Base-by-base conservation (phyloP, 2,797 vertebrate species). In the Alauda arvensis region DNA sequence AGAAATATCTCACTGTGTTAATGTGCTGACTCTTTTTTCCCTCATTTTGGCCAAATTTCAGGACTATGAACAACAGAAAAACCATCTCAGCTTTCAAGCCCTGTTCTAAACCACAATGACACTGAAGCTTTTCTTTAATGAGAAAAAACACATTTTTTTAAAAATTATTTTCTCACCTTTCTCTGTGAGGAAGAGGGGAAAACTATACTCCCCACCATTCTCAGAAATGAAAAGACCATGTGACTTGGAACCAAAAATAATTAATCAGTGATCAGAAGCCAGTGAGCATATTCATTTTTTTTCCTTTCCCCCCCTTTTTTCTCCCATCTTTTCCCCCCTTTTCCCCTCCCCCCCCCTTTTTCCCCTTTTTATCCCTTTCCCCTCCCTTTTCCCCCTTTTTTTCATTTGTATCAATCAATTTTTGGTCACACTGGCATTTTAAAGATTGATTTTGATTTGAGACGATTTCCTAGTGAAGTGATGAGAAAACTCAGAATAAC, bases 281-380 rank as follows among this genome's bases (percentile, higher is more conserved):
- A 24, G 2, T 51, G 21, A 31, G 6, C 21, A 39, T 28, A 28
- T 65, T 51, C 24, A 2, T 23, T 37, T 49, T 31, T 18, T 2
- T 0, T 1, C 20, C 21, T 40, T 12, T 10, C 34, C 34, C 0
- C 2, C 20, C 21, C 18, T 52, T 10, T 5, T 6, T 33, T n/a
- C n/a, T n/a, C n/a, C n/a, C n/a, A n/a, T n/a, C n/a, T n/a, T n/a
- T n/a, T n/a, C n/a, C n/a, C n/a, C n/a, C n/a, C n/a, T n/a, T n/a
- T 37, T 37, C 10, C 34, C 34, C 34, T 37, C 10, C 10, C 34
- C 34, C 34, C 34, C 34, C 34, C 34, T 37, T 37, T 37, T 37
- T 37, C 10, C 34, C 34, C 10, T 37, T 37, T 37, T 37, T 37
- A 8, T 10, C 34, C 34, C 34, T 37, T 37, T 37, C 34, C 34